These are phyloP conservation scores for Cricetomys ansorgei DNA, from an alignment of 2,113 vertebrate genomes.

Conservation along the genomic window DNA sequence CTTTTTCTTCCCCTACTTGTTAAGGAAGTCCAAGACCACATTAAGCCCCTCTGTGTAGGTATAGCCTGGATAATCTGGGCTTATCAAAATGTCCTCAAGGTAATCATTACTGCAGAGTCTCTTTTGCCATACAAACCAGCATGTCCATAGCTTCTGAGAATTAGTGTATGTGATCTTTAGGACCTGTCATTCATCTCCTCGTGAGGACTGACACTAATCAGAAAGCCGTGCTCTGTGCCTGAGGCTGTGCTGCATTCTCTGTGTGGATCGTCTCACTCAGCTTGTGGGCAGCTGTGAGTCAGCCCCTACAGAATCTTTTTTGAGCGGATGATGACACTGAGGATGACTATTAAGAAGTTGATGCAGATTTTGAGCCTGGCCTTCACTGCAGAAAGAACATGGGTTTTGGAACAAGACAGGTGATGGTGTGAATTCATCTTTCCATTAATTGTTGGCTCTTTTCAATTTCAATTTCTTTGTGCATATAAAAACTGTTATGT, in stretches of 20 bases:
- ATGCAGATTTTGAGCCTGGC: not conserved
- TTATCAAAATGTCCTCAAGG: not conserved
- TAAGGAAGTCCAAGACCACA: not conserved
- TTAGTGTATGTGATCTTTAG: not conserved
- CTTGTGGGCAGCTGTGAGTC: not conserved
- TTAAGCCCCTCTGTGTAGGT: no score
- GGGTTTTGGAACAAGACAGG: not conserved
- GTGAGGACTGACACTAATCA: not conserved
- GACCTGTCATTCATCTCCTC: not conserved
- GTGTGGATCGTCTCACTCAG: not conserved
- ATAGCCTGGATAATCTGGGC: not conserved
- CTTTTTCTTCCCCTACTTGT: not conserved
- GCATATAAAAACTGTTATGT: fast-evolving
- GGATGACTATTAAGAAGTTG: not conserved
- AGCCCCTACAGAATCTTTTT: not conserved
- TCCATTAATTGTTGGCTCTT: not conserved
- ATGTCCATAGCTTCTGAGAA: not conserved
- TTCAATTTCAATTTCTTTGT: not conserved
- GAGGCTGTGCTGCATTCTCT: not conserved
- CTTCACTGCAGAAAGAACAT: not conserved
- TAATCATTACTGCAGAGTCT: no score
- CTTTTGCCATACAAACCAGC: not conserved
- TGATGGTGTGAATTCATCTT: not conserved
- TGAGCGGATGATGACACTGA: not conserved
- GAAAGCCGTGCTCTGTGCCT: not conserved